Conservation (phyloP, 2,113 vertebrate genomes). For the Pollimyrus isidori region DNA sequence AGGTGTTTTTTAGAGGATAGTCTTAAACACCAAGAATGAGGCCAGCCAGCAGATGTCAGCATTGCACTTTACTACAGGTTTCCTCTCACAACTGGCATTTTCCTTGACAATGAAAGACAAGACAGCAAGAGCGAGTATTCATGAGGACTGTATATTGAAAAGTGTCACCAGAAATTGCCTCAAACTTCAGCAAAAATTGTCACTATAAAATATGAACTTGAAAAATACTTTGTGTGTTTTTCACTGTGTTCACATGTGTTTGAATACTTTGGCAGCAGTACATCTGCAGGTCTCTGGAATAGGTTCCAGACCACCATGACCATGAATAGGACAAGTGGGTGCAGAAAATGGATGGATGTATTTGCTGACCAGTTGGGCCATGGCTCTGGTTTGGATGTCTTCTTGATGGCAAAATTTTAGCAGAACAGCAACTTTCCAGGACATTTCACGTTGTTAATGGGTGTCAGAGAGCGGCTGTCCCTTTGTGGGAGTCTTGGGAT, state of each 20-base stretch:
- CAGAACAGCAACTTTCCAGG: not conserved
- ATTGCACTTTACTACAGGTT: not conserved
- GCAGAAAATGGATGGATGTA: too few species aligned
- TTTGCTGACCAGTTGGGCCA: not conserved
- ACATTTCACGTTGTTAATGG: not conserved
- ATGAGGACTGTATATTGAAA: not conserved
- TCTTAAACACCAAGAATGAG: not conserved
- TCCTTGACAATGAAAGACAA: not conserved
- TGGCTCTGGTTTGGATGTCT: not conserved
- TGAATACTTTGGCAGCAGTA: too few species aligned
- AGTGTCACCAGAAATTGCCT: not conserved
- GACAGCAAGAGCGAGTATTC: not conserved
- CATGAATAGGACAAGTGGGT: too few species aligned
- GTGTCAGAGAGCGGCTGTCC: not conserved
- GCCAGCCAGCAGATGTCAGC: not conserved
- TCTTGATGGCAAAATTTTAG: not conserved
- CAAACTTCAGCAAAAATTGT: not conserved
- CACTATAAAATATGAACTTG: not conserved
- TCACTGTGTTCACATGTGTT: not conserved
- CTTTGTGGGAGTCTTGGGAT: not conserved
- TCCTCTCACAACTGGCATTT: not conserved
- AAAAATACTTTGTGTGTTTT: not conserved
- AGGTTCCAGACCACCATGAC: not conserved
- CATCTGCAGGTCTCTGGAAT: not conserved
- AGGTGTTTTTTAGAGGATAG: not conserved